Base-by-base conservation (phyloP, 2,113 vertebrate species). In the Halichoeres trimaculatus region DNA sequence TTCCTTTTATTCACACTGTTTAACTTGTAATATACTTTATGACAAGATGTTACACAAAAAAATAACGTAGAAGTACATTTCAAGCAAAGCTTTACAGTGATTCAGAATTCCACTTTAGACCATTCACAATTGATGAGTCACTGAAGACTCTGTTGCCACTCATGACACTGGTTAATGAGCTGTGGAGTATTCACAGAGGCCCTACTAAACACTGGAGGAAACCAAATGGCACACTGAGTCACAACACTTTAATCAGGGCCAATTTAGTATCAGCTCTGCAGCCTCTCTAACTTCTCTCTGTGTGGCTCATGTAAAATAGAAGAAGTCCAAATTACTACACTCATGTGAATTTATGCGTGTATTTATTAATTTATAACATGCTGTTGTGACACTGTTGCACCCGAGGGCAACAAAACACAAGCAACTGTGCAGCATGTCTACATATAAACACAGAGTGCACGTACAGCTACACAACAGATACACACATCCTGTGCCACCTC, bases 241-340 rank as follows among this genome's bases (percentile, higher is more conserved):
- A 81, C 67, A 83, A 78, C 78, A 82, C 76, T 83, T 81, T 86
- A 80, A 88, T 88, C 85, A 88, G 74, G 45, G 38, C 57, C 48
- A 41, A 77, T 83, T 85, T 69, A 67, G 22, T 67, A 65, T 77
- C 51, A 45, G 47, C 54, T 51, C 80, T 51, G 56, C 36, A 22
- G 66, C 61, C 69, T 72, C 58, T 71, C 24, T n/a, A 22, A 17
- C 55, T 55, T n/a, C 14, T 12, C 14, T 72, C 53, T 73, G 54
- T 64, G 58, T 2, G 47, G 19, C n/a, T 75, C 62, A 47, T 55
- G 43, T 62, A 50, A 82, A 62, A 23, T 5, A 63, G 41, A 50
- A 57, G 24, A 59, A 57, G 47, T 41, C 68, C 14, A 20, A 64
- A 78, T 54, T 30, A 47, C 30, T 20, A 13, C 3, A 65, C 9